Base-by-base conservation (phyloP, 2,888 invertebrate genomes). In the Epinotia nisella region DNA sequence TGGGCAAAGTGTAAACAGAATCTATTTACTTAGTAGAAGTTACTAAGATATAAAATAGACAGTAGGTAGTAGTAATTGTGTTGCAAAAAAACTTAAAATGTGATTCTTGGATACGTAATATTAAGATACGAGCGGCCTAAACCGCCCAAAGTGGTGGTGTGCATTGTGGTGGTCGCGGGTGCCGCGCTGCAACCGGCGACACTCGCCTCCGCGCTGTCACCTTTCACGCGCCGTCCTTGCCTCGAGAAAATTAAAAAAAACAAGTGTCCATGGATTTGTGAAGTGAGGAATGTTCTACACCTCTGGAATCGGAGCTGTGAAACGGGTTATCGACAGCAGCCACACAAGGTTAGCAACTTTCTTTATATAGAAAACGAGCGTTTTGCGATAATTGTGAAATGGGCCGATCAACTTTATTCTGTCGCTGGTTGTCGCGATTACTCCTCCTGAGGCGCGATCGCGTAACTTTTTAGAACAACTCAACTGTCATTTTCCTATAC, bases 341-440 rank as follows among this genome's bases (percentile, higher is more conserved):
- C 61, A 62, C 55, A 21, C 61, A 72, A 71, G 72, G 72, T 72
- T 15, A 35, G 71, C 45, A 4, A 58, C 67, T 68, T 71, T 72
- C 67, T 35, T 71, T 66, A 17, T 66, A 17, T 61, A 24, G 53
- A 35, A 29, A 21, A n/a, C 17, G 24, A 55, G 39, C 21, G 53
- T 60, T 60, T 68, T n/a, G 11, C 41, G 39, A 24, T 53, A 53
- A 13, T 49, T 49, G 5, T 7, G 49, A 13, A 41, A 41, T 49
- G 49, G 4, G 49, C 35, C 35, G 9, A 35, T 35, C 9, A 35
- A 35, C 9, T 35, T 29, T 29, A 1, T 29, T 9, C 9, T 9
- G 35, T 35, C 35, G 35, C 35, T 35, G 9, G 35, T 35, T 35
- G 7, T 5, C 0, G 7, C 5, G 29, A 7, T 29, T 29, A n/a